A percentile compares a stretch with the other conserved stretches of the same genome.
Conservation (phyloP, 2,113 vertebrate genomes). For the Microtus oregoni region DNA sequence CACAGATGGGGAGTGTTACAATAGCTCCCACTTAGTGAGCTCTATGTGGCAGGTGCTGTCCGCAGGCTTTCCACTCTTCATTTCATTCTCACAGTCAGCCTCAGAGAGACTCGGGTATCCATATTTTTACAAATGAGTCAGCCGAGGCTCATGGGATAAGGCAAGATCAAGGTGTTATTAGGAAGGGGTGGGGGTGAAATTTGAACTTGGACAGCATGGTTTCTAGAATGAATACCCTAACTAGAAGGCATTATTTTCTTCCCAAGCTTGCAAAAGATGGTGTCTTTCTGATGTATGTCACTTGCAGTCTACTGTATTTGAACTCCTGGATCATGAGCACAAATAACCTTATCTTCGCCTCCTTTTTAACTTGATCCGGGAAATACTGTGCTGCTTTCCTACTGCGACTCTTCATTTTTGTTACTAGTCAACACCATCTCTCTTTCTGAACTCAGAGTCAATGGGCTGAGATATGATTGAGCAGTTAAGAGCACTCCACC, state of each 20-base stretch:
- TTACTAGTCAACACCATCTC: background rate
- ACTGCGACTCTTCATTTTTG: background rate
- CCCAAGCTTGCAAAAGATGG: background rate
- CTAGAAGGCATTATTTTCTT: background rate
- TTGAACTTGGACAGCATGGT: background rate
- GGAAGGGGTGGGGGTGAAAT: background rate
- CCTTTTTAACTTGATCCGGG: background rate
- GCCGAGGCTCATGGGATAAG: background rate
- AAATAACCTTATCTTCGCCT: background rate
- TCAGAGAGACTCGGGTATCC: conserved; percentile 13
- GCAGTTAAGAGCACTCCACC: background rate
- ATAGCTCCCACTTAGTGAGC: conserved; percentile 22
- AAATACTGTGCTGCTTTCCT: background rate
- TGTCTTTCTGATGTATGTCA: background rate
- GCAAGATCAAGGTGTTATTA: conserved; percentile 5
- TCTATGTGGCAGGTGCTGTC: background rate
- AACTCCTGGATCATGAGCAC: background rate
- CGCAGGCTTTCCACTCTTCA: background rate
- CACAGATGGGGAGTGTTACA: conserved; percentile 22
- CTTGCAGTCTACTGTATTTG: background rate
- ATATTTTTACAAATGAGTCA: conserved; percentile 31
- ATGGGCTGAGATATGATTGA: background rate
- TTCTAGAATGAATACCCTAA: background rate
- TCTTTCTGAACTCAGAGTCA: background rate
- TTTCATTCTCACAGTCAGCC: conserved; percentile 21